Base-by-base conservation (phyloP, 92 coral and sea anemone species). In the Pocillopora meandrina region DNA sequence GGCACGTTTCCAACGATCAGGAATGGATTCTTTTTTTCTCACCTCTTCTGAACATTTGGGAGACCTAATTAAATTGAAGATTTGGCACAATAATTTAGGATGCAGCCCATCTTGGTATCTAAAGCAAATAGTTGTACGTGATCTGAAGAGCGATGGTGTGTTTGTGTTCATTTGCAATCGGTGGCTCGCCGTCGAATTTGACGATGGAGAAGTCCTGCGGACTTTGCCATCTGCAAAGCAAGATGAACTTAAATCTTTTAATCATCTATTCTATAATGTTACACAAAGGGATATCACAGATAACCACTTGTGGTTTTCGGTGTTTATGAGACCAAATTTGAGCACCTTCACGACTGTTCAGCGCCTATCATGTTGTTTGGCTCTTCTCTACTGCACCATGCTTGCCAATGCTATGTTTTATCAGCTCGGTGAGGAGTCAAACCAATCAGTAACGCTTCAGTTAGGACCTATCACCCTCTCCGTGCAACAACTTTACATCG, bases 41-140 rank as follows among this genome's bases (percentile, higher is more conserved):
- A 89, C 89, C 26, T 82, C 99, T 20, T 81, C 92, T 61, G 61
- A 71, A 42, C 93, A 92, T 21, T 62, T 97, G 33, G 99, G 99
- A 15, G 89, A 89, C 65, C 88, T 97, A 11, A 87, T 87, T 18
- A 71, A 73, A 60, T 31, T 97, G 23, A 90, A 87, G 61, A 78
- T 97, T 34, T 94, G 99, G 99, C 99, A 97, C 64, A 89, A 96
- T 67, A 97, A 97, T 82, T 82, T 89, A 31, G 98, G 98, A 26
- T 76, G 77, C 26, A 89, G 81, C 33, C 97, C 98, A 6, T 89
- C 99, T 18, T 97, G 99, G 99, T 97, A 89, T 72, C 77, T 97
- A n/a, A 90, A 92, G 62, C 83, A 95, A 83, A 90, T 94, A 19
- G 60, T 90, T 36, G 94, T 97, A 9, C 93, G 95, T 21, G 98